Conservation (phyloP, 2,113 vertebrate genomes). For the Chloebia gouldiae region DNA sequence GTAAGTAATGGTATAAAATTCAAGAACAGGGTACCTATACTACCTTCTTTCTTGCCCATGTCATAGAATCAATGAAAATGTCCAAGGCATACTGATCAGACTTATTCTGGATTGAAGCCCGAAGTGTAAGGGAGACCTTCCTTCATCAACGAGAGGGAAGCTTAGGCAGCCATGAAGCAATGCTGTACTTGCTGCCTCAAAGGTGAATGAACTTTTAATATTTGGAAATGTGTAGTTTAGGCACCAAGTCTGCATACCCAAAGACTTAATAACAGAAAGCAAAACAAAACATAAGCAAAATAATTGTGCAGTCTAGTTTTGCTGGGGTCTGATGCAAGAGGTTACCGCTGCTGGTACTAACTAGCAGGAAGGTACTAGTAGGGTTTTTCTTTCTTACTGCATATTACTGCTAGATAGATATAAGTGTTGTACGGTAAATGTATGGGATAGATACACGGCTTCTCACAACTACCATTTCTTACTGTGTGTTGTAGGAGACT, state of each 20-base stretch:
- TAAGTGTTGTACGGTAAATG: background rate
- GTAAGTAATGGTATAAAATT: slow-evolving; percentile 66
- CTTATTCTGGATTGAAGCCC: background rate
- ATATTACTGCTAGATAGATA: background rate
- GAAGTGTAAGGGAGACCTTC: background rate
- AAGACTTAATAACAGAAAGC: background rate
- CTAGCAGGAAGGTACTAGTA: background rate
- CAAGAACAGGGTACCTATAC: background rate
- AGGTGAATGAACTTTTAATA: background rate
- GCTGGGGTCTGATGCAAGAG: background rate
- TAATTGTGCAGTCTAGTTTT: background rate
- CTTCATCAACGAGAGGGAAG: background rate
- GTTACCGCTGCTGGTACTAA: background rate
- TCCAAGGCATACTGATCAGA: background rate
- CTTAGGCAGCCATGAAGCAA: background rate
- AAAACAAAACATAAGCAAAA: background rate
- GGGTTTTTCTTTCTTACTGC: background rate
- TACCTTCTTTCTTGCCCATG: background rate
- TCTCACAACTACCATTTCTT: background rate
- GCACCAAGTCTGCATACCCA: background rate
- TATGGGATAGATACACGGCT: background rate
- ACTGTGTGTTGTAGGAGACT: background rate
- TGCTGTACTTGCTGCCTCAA: background rate
- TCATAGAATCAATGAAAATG: background rate
- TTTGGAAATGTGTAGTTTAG: background rate